These are phyloP conservation scores for Drosophila diplacantha DNA, from an alignment of 2,888 invertebrate species.

Conservation along the genomic window DNA sequence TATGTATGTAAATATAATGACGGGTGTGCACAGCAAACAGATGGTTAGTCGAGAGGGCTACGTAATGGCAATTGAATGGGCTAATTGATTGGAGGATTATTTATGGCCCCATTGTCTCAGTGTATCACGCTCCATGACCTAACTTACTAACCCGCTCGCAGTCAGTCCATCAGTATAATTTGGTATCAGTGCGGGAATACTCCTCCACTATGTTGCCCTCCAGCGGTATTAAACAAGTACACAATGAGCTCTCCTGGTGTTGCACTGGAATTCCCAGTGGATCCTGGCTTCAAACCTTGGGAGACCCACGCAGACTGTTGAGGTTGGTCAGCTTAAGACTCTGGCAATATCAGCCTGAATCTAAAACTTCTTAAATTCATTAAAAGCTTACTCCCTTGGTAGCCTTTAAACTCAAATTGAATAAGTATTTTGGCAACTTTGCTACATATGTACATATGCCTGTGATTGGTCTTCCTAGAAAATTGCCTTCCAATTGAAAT, in stretches of 20 bases:
- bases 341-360: not conserved
- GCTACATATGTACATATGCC: no score
- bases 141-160: slow-evolving; percentile 47
- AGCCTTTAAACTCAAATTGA: not conserved
- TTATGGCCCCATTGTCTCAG: slow-evolving; percentile 58
- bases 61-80: slow-evolving; percentile 33
- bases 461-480: slow-evolving; percentile 4
- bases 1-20: slow-evolving; percentile 37
- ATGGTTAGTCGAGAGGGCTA: slow-evolving; percentile 37
- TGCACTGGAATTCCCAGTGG: not conserved
- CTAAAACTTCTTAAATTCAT: not conserved
- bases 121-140: slow-evolving; percentile 57
- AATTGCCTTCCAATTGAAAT: slow-evolving; percentile 29
- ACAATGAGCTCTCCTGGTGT: not conserved
- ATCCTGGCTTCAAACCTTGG: no score
- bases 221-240: not conserved
- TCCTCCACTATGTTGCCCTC: not conserved
- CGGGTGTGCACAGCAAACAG: slow-evolving; percentile 34
- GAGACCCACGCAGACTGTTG: not conserved
- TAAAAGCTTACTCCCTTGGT: not conserved
- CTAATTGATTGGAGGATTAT: slow-evolving; percentile 47
- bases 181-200: slow-evolving; percentile 1
- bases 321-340: not conserved
- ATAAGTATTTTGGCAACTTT: not conserved
- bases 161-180: slow-evolving; percentile 8